phyloP scores from a whole-genome alignment of 1,140 invertebrate genomes.

The Artemia franciscana region DNA sequence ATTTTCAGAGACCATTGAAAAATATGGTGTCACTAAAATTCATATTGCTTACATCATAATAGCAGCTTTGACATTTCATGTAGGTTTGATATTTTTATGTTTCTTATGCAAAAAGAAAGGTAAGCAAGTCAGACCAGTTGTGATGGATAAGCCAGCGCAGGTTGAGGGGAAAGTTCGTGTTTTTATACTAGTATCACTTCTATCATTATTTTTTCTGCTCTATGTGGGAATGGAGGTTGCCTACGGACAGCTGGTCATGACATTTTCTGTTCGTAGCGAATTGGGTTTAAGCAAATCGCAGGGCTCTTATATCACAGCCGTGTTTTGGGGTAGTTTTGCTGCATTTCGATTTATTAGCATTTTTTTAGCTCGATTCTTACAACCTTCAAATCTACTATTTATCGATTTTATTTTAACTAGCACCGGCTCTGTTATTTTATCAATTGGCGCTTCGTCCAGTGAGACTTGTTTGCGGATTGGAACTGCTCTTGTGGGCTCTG shows the following conservation, averaged over 20 bases:
- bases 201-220: constrained; percentile 23
- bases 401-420: constrained; percentile 19
- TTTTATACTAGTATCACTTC: constrained; percentile 17
- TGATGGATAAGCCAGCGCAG: neutral
- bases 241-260: constrained; percentile 23
- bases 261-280: constrained; percentile 19
- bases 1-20: constrained; percentile 13
- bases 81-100: constrained; percentile 21
- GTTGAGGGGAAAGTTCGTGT: neutral
- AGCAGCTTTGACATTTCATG: constrained; percentile 20
- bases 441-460: constrained; percentile 16
- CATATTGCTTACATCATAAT: constrained; percentile 25
- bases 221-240: constrained; percentile 24
- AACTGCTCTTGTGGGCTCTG: constrained; percentile 21
- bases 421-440: constrained; percentile 19
- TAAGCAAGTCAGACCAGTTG: neutral
- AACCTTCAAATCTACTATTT: constrained; percentile 19
- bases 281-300: constrained; percentile 16
- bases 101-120: constrained; percentile 21
- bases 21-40: constrained; percentile 21
- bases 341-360: constrained; percentile 23
- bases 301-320: constrained; percentile 21
- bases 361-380: constrained; percentile 20
- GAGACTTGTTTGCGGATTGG: constrained; percentile 17
- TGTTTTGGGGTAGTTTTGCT: constrained; percentile 27